phyloP scores from a whole-genome alignment of 2,888 invertebrate genomes.

The Chouioia cunea region DNA sequence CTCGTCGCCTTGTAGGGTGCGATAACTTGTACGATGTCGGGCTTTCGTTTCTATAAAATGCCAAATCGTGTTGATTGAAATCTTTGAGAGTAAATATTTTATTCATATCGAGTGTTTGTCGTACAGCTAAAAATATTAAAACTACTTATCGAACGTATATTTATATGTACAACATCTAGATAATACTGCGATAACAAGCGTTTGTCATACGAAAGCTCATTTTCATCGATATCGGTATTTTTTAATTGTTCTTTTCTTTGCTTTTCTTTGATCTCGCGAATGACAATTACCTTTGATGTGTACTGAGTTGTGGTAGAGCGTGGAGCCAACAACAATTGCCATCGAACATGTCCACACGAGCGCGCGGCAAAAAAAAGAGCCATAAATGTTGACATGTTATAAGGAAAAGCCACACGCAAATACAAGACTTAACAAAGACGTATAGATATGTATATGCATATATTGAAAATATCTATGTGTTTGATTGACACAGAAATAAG shows the following conservation, averaged over 20 bases:
- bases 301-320: conserved; percentile 36
- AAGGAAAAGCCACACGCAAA: conserved; percentile 24
- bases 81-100: background rate
- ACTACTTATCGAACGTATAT: conserved; percentile 6
- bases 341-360: conserved; percentile 31
- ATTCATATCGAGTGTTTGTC: background rate
- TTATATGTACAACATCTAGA: background rate
- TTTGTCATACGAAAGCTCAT: too few relatives aligned
- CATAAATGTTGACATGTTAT: conserved; percentile 39
- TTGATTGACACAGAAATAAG: background rate
- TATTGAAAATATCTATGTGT: too few relatives aligned
- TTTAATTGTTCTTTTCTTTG: background rate
- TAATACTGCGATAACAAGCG: background rate
- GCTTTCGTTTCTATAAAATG: conserved; percentile 72
- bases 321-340: conserved; percentile 36
- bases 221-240: too few relatives aligned
- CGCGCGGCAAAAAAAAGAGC: conserved; percentile 32
- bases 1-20: conserved; percentile 94
- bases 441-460: conserved; percentile 1
- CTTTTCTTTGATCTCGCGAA: conserved; percentile 27
- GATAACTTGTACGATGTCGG: conserved; percentile 94
- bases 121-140: background rate
- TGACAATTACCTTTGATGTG: conserved; percentile 57
- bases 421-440: background rate
- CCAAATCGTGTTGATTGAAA: background rate